phyloP scores from a whole-genome alignment of 2,888 invertebrate species.

The Noctua comes region DNA sequence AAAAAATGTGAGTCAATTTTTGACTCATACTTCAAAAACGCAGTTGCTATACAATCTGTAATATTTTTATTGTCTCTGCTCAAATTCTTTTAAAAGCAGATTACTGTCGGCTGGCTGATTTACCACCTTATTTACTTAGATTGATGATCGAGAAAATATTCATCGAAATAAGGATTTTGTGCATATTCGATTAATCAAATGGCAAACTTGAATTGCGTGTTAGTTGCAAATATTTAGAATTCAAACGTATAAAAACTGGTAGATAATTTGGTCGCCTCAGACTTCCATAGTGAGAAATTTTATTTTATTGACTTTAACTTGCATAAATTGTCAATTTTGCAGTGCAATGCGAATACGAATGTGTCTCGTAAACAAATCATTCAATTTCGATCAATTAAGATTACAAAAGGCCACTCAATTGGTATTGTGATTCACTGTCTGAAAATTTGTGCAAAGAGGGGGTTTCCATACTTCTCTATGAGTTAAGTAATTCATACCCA shows the following conservation, averaged over 20 bases:
- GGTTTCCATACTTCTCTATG: background rate
- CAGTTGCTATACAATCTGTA: constrained; percentile 19
- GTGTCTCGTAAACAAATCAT: constrained; percentile 29
- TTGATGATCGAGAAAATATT: too few species aligned
- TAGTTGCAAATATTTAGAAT: too few species aligned
- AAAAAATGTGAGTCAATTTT: background rate
- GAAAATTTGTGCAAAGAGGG: constrained; percentile 4
- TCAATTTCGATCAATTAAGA: constrained; percentile 54
- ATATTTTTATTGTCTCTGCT: background rate
- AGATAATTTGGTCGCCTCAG: background rate
- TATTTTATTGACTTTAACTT: too few species aligned
- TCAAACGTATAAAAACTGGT: too few species aligned
- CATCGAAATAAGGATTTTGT: too few species aligned
- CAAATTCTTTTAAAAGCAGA: background rate
- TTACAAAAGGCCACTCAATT: constrained; percentile 26
- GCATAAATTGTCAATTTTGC: constrained; percentile 2
- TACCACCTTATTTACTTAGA: background rate
- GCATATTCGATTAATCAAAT: background rate
- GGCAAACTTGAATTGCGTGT: background rate
- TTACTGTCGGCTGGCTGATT: constrained; percentile 44
- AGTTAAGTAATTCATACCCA: background rate
- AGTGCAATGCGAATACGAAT: constrained; percentile 19
- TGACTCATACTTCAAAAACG: background rate
- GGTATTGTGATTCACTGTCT: constrained; percentile 46
- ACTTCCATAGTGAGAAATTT: too few species aligned